phyloP scores from a whole-genome alignment of 1,140 invertebrate genomes.

The Adelges cooleyi region DNA sequence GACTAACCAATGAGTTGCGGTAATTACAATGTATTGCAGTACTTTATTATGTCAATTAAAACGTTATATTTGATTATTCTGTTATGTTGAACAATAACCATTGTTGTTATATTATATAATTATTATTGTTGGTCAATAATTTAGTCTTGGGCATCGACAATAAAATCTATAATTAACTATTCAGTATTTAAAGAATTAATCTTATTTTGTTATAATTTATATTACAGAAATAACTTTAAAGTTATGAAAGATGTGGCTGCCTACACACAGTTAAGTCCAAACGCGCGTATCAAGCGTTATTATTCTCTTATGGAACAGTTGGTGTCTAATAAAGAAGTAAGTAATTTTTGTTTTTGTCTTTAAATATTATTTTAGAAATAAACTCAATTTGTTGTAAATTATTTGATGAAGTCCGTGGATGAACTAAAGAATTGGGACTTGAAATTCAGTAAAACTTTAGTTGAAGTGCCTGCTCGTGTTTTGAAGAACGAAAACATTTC shows the following conservation, averaged over 20 bases:
- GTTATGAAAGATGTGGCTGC: constrained; percentile 52
- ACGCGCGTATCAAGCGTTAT: constrained; percentile 46
- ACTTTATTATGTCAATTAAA: too few relatives aligned
- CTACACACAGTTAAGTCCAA: constrained; percentile 53
- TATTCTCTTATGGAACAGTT: constrained; percentile 50
- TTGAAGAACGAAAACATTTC: constrained; percentile 52
- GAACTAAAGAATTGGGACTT: constrained; percentile 58
- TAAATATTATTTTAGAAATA: background rate
- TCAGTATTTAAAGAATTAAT: too few relatives aligned
- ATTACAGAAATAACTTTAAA: constrained; percentile 39
- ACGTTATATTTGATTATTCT: too few relatives aligned
- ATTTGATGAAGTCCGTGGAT: background rate
- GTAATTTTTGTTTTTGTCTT: background rate
- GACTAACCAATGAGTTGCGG: too few relatives aligned
- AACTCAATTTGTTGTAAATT: background rate
- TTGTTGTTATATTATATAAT: background rate
- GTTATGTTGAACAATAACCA: too few relatives aligned
- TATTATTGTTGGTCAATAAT: background rate
- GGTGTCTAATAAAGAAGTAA: constrained; percentile 31
- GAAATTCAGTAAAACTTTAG: constrained; percentile 46
- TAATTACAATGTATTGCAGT: too few relatives aligned
- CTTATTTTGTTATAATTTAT: background rate
- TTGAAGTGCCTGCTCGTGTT: constrained; percentile 50
- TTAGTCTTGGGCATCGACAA: too few relatives aligned
- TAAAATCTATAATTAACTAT: too few relatives aligned